These are phyloP conservation scores for Lophochroa leadbeateri DNA, from an alignment of 2,113 vertebrate species.

Conservation along the genomic window DNA sequence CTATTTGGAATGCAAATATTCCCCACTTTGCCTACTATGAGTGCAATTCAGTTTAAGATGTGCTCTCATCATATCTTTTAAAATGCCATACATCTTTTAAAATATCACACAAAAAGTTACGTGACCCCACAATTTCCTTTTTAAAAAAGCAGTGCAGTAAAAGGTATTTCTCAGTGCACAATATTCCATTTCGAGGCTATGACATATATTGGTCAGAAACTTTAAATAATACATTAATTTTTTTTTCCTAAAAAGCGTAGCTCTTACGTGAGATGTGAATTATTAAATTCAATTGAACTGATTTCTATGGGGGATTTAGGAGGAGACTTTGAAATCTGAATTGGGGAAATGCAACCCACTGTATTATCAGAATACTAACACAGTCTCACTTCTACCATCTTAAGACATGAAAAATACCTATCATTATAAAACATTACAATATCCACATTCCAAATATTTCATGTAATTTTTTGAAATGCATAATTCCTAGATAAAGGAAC, in stretches of 20 bases:
- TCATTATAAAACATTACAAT: background rate
- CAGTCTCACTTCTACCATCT: background rate
- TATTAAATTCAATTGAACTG: background rate
- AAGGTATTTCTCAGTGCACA: background rate
- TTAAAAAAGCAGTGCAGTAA: background rate
- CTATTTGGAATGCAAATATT: background rate
- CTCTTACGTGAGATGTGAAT: background rate
- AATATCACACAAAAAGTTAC: background rate
- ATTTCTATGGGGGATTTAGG: background rate
- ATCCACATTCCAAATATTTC: background rate
- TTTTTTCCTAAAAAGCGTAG: background rate
- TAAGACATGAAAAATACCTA: background rate
- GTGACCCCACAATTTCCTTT: background rate
- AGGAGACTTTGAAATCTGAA: background rate
- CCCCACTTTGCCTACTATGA: background rate
- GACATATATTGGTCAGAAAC: background rate
- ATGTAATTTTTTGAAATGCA: background rate
- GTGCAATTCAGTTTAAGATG: background rate
- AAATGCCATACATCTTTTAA: background rate
- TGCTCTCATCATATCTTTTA: background rate
- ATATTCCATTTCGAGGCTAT: background rate
- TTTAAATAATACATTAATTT: background rate
- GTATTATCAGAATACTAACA: background rate
- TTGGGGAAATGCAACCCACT: background rate
- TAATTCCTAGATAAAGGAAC: background rate